Percentiles rank a stretch among this genome's conserved stretches.
Evolutionary conservation across 1,140 invertebrate species (phyloP).

Genomic region (Drosophila azteca): DNA sequence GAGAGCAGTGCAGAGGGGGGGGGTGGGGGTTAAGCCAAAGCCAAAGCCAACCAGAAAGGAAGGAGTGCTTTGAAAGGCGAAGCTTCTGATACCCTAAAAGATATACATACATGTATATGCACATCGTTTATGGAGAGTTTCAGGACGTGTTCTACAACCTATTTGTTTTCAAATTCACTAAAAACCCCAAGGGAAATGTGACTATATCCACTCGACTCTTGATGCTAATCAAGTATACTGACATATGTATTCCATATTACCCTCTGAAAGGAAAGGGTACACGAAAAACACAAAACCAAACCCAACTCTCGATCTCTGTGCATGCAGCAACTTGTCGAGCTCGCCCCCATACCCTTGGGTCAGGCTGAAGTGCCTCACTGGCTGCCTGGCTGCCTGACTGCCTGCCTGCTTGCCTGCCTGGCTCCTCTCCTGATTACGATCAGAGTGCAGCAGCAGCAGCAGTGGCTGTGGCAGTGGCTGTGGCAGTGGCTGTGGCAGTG

Average conservation of each 20-base stretch:
- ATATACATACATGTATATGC: too few species aligned
- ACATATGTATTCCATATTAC: too few species aligned
- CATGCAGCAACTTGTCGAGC: constrained; percentile 77
- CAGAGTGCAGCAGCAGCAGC: constrained; percentile 69
- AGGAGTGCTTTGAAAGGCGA: neutral
- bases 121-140: too few species aligned
- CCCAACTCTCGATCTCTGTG: constrained; percentile 63
- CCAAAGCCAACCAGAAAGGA: constrained; percentile 6
- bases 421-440: constrained; percentile 67
- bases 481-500: constrained; percentile 36
- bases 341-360: constrained; percentile 43
- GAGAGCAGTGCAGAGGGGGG: too few species aligned
- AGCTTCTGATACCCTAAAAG: constrained; percentile 4
- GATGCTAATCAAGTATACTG: too few species aligned
- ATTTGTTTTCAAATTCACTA: too few species aligned
- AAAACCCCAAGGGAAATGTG: too few species aligned
- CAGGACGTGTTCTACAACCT: too few species aligned
- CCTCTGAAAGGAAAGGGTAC: neutral
- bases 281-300: constrained; percentile 39
- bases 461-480: constrained; percentile 38
- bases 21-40: constrained; percentile 9
- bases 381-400: constrained; percentile 24
- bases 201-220: too few species aligned
- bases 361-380: constrained; percentile 58
- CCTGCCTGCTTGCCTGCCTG: constrained; percentile 10